Evolutionary conservation across 2,113 vertebrate genomes (phyloP).

Genomic region (Odontesthes bonariensis): DNA sequence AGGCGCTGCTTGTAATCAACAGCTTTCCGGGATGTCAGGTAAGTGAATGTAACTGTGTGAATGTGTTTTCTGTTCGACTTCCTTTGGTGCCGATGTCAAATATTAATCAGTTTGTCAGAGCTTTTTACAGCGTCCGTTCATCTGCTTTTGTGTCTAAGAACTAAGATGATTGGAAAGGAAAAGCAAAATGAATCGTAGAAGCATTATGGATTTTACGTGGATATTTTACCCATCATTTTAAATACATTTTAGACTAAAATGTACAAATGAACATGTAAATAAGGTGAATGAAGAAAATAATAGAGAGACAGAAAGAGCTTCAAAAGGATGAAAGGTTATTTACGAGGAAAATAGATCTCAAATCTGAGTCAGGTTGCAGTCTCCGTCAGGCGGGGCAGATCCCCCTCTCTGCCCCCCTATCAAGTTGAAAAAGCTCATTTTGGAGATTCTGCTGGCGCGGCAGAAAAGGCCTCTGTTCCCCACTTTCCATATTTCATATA

Average conservation of each 20-base stretch:
- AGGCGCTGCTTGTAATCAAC: conserved; percentile 53
- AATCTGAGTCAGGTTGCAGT: conserved; percentile 19
- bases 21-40: conserved; percentile 27
- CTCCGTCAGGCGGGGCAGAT: conserved; percentile 25
- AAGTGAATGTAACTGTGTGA: conserved; percentile 29
- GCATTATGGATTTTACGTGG: neutral
- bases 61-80: conserved; percentile 37
- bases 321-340: conserved; percentile 17
- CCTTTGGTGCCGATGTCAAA: conserved; percentile 28
- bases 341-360: conserved; percentile 11
- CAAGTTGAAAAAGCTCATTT: conserved; percentile 77
- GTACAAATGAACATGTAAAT: neutral
- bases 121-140: conserved; percentile 19
- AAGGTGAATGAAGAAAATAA: neutral
- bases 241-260: neutral
- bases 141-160: neutral
- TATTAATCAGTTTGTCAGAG: conserved; percentile 29
- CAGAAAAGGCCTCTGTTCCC: conserved; percentile 70
- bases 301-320: neutral
- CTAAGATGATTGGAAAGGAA: neutral
- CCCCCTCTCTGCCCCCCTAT: conserved; percentile 15
- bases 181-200: neutral
- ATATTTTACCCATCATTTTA: neutral
- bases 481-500: conserved; percentile 78
- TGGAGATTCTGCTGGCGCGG: conserved; percentile 72